Base-by-base conservation (phyloP, 2,797 vertebrate species). In the Onychomys torridus region DNA sequence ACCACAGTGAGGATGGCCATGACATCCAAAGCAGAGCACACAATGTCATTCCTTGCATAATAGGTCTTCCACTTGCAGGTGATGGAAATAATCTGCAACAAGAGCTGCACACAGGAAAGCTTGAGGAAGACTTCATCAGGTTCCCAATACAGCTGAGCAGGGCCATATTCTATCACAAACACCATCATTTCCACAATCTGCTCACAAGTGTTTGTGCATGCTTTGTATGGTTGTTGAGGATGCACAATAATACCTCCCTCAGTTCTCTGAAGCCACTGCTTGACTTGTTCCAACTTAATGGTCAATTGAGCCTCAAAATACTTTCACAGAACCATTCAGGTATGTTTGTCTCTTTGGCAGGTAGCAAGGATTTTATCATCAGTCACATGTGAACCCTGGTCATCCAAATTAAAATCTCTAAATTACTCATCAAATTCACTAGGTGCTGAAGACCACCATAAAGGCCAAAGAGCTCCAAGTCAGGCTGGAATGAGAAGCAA, bases 171-270 rank as follows among this genome's bases (percentile, higher is more conserved):
- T 37, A 99, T 99, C 79, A 99, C 98, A 98, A 99, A 99, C 97
- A 99, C 99, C 99, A 99, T 99, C 99, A 99, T 99, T 97, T 99
- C 99, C 95, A 99, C 99, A 97, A 99, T 99, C 98, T 99, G 99
- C 94, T 99, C 99, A 4, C 99, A 99, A 94, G 99, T 99, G 91
- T 99, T 99, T 0, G 99, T 99, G 97, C 99, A 99, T 0, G 99
- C 99, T 99, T 99, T 99, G 97, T 99, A 99, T 2, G 99, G 99
- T 0, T 99, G 99, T 77, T 99, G 99, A 0, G 99, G 99, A 92
- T 99, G 99, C 95, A 99, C 99, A 59, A 99, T 99, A 95, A 99
- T 99, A 19, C 99, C 99, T 3, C 99, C 99, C 91, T 99, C 99
- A 0, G 99, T 99, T 88, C 99, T 99, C 98, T 99, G 99, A 94